Conservation (phyloP, 2,113 vertebrate genomes). For the Sialia sialis region DNA sequence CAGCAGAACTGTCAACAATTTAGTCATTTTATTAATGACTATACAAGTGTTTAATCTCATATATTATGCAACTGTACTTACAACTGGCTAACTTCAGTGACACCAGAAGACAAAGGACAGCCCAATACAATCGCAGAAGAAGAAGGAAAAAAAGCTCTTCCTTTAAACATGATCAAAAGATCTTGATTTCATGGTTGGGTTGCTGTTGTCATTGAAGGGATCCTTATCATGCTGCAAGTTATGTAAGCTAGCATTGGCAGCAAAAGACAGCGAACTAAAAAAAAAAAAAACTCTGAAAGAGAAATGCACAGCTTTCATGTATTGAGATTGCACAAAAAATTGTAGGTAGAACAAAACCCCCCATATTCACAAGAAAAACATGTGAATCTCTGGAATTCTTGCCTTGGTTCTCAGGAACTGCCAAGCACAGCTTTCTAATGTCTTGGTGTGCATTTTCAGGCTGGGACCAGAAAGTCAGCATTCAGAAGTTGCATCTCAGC, state of each 20-base stretch:
- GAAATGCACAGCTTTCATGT: not conserved
- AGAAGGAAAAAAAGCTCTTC: not conserved
- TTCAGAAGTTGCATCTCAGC: not conserved
- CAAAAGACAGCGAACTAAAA: not conserved
- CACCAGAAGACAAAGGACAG: not conserved
- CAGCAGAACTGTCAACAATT: not conserved
- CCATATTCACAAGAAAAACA: not conserved
- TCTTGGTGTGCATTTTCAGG: not conserved
- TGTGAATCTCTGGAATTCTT: not conserved
- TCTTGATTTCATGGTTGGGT: constrained; percentile 21
- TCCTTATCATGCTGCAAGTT: constrained; percentile 14
- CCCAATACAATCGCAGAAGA: not conserved
- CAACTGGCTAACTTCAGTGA: not conserved
- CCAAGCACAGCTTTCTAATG: not conserved
- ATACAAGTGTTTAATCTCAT: not conserved
- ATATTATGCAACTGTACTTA: not conserved
- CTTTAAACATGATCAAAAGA: constrained; percentile 16
- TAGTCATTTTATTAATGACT: not conserved
- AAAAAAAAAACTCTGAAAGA: not conserved
- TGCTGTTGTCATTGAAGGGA: constrained; percentile 26
- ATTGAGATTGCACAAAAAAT: not conserved
- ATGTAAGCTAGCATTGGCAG: not conserved
- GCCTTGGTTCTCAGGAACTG: not conserved
- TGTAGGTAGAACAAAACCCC: not conserved
- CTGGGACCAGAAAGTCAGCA: not conserved